Evolutionary conservation across 2,797 vertebrate genomes (phyloP).

Genomic region (Hippoglossus hippoglossus): DNA sequence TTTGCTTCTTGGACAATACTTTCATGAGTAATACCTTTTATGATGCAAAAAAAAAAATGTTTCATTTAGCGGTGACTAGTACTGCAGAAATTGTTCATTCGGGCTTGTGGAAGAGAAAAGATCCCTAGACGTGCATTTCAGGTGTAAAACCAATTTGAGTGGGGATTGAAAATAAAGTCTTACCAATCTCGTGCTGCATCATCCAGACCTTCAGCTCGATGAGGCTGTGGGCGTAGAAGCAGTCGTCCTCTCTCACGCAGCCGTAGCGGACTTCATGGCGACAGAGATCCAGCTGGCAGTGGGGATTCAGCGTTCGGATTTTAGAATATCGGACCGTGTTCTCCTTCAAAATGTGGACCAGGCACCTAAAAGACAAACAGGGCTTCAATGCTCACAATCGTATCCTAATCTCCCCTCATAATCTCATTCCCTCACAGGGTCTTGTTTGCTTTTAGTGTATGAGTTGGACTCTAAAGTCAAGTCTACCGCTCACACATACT

Average conservation of each 20-base stretch:
- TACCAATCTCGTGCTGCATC: slow-evolving; percentile 93
- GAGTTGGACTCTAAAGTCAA: neutral
- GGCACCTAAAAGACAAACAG: slow-evolving; percentile 86
- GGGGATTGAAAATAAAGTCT: neutral
- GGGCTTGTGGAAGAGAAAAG: neutral
- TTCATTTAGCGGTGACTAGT: neutral
- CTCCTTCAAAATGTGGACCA: slow-evolving; percentile 95
- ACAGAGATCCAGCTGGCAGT: slow-evolving; percentile 93
- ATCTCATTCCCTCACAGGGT: neutral
- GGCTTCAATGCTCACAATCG: no score
- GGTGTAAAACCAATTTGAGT: no score
- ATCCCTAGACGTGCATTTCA: neutral
- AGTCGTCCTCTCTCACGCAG: slow-evolving; percentile 94
- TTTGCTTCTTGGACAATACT: slow-evolving; percentile 92
- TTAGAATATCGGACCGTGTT: slow-evolving; percentile 94
- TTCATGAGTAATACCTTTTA: slow-evolving; percentile 92
- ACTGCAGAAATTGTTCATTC: neutral
- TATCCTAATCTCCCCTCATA: neutral
- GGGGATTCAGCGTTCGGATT: slow-evolving; percentile 86
- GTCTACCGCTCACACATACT: neutral
- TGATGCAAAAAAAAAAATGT: slow-evolving; percentile 1
- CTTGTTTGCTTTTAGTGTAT: neutral
- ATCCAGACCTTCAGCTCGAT: slow-evolving; percentile 98
- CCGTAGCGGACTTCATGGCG: slow-evolving; percentile 96
- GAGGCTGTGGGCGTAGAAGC: slow-evolving; percentile 97